A percentile compares a stretch with the other conserved stretches of the same genome.
Evolutionary conservation across 1,140 invertebrate genomes (phyloP).

Genomic region (Frieseomelitta varia): DNA sequence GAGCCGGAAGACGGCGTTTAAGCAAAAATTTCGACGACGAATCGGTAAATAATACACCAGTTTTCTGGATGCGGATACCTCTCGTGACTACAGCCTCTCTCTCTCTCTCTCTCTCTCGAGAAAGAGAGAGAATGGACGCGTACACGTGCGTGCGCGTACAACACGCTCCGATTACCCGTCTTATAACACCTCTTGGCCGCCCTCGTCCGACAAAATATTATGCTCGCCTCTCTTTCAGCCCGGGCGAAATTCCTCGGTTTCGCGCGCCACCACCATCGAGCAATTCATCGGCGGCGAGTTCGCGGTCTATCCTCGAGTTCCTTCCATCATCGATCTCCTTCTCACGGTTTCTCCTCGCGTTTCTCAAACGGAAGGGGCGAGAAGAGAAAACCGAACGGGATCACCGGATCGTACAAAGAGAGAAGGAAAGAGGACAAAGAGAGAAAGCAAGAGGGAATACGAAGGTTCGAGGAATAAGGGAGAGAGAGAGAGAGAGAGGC

Average conservation of each 20-base stretch:
- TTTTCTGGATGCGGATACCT: neutral
- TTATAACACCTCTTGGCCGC: neutral
- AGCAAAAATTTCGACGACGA: neutral
- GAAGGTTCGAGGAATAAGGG: neutral
- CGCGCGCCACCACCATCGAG: neutral
- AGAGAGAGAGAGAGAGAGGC: constrained; percentile 51
- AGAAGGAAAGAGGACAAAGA: constrained; percentile 27
- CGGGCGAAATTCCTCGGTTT: constrained; percentile 10
- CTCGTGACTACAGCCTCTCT: neutral
- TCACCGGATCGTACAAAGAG: constrained; percentile 2
- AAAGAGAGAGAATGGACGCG: neutral
- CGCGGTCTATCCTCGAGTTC: constrained; percentile 18
- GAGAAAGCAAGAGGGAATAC: constrained; percentile 21
- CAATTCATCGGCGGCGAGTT: constrained; percentile 13
- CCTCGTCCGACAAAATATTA: neutral
- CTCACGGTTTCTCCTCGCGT: constrained; percentile 75
- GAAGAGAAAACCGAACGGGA: constrained; percentile 7
- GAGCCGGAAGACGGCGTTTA: neutral
- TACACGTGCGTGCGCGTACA: neutral
- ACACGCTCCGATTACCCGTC: constrained; percentile 4
- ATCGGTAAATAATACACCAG: neutral
- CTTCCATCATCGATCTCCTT: constrained; percentile 75
- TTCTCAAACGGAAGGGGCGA: constrained; percentile 15
- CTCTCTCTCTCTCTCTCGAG: neutral
- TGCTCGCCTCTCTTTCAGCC: constrained; percentile 9